A percentile compares a stretch with the other conserved stretches of the same genome.
These are phyloP conservation scores for Gastrophryne carolinensis DNA, from an alignment of 2,797 vertebrate species.

Conservation along the genomic window DNA sequence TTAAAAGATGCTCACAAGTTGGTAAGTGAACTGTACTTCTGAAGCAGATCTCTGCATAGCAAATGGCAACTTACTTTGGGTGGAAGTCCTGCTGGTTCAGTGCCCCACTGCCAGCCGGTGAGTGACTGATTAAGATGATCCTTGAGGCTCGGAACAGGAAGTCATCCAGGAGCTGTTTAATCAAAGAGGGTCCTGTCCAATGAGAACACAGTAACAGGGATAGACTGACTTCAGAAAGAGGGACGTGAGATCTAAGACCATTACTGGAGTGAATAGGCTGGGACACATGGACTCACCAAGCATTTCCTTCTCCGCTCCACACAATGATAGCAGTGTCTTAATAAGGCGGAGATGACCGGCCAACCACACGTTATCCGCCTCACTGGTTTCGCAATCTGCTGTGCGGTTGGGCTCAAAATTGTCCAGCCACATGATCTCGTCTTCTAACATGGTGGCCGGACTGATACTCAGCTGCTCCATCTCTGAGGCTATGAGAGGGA, in stretches of 20 bases:
- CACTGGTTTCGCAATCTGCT: conserved; percentile 93
- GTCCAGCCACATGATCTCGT: conserved; percentile 97
- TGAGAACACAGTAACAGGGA: conserved; percentile 38
- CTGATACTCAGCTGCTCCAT: conserved; percentile 94
- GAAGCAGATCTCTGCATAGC: background rate
- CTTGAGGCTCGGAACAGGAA: conserved; percentile 98
- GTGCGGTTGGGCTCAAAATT: conserved; percentile 97
- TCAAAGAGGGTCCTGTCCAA: conserved; percentile 87
- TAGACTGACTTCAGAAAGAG: background rate
- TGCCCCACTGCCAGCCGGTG: conserved; percentile 83
- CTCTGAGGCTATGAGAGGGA: conserved; percentile 78
- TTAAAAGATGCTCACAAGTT: no score
- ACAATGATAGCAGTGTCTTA: conserved; percentile 94
- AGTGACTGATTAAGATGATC: conserved; percentile 96
- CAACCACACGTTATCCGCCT: conserved; percentile 93
- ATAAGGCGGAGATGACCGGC: conserved; percentile 95
- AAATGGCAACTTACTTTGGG: conserved; percentile 85
- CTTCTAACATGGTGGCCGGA: conserved; percentile 93
- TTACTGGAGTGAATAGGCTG: background rate
- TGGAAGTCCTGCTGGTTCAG: conserved; percentile 94
- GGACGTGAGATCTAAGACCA: no score
- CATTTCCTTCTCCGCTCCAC: conserved; percentile 93
- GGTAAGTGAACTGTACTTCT: no score
- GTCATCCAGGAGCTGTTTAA: conserved; percentile 95
- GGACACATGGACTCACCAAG: conserved; percentile 75